A percentile compares a stretch with the other conserved stretches of the same genome.
Conservation (phyloP, 2,888 invertebrate species). For the Pecten maximus region DNA sequence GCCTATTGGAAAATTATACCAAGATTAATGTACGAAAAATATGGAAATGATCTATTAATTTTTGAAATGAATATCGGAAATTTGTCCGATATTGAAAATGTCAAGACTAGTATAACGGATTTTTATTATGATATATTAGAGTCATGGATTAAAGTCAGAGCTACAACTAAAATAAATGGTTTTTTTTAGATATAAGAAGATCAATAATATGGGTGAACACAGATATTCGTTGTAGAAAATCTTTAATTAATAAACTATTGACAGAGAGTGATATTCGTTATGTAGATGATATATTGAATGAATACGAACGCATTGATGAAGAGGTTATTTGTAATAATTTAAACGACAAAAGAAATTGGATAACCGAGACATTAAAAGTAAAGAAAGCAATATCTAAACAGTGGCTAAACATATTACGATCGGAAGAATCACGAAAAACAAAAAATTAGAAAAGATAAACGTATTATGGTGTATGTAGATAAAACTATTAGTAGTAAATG, state of each 20-base stretch:
- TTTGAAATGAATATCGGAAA: background rate
- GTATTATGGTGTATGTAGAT: background rate
- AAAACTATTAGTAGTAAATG: too few species aligned
- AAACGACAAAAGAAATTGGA: background rate
- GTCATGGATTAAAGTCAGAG: background rate
- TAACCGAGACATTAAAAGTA: background rate
- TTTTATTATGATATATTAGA: slow-evolving; percentile 2
- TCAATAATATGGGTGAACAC: background rate
- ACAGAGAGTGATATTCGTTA: background rate
- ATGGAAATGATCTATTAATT: background rate
- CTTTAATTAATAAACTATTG: background rate
- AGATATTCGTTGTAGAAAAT: background rate
- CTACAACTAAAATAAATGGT: background rate
- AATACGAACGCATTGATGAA: background rate
- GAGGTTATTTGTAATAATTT: background rate
- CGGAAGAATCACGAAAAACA: background rate
- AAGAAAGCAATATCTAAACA: background rate
- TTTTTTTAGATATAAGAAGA: background rate
- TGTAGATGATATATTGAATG: background rate
- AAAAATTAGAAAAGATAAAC: background rate
- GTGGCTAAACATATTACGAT: background rate
- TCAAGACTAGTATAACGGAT: background rate
- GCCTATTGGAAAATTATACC: background rate
- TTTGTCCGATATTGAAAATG: background rate
- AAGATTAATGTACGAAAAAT: background rate